phyloP scores from a whole-genome alignment of 2,888 invertebrate genomes.

The Phengaris alcon region DNA sequence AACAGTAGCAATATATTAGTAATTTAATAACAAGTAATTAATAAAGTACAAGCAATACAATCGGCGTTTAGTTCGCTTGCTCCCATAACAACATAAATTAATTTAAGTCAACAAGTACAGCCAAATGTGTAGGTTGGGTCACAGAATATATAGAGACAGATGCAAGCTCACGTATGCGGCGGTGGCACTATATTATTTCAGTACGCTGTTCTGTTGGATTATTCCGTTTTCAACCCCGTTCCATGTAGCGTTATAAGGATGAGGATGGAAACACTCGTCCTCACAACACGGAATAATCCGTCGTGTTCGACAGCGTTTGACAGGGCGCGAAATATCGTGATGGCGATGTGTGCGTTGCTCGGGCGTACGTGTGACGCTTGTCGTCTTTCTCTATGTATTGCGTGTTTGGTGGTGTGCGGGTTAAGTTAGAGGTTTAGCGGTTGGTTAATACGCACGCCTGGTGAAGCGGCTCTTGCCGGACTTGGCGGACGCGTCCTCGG shows the following conservation, averaged over 20 bases:
- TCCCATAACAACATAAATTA: conserved; percentile 8
- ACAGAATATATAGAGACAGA: conserved; percentile 17
- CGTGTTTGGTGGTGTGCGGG: conserved; percentile 7
- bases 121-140: conserved; percentile 1
- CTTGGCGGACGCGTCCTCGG: conserved; percentile 60
- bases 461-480: conserved; percentile 65
- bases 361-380: too few species aligned
- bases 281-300: too few species aligned
- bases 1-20: conserved; percentile 22
- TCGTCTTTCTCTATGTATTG: background rate
- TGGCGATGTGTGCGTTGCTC: background rate
- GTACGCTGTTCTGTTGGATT: too few species aligned
- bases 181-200: too few species aligned
- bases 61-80: conserved; percentile 1
- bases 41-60: conserved; percentile 23
- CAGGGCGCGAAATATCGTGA: background rate
- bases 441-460: conserved; percentile 59
- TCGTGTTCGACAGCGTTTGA: background rate
- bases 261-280: too few species aligned
- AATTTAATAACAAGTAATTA: conserved; percentile 26
- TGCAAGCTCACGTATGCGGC: background rate
- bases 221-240: too few species aligned
- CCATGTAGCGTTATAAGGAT: too few species aligned
- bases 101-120: conserved; percentile 16
- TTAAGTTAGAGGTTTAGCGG: background rate